Percentiles rank a stretch among this genome's conserved stretches.
phyloP scores from a whole-genome alignment of 2,113 vertebrate species.

The Trogon melanurus region DNA sequence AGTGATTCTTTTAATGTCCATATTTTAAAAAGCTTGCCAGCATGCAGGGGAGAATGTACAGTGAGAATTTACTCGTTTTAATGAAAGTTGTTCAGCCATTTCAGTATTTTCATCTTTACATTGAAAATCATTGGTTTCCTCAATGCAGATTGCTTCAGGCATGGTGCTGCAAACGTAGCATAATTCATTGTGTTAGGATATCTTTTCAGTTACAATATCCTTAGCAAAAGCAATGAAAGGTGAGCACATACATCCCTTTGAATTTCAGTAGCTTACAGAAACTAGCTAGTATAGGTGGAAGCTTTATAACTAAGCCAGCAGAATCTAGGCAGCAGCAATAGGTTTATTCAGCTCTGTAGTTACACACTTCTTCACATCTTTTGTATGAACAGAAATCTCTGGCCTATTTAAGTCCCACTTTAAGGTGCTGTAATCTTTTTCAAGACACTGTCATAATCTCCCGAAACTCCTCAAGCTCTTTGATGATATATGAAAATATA shows the following conservation, averaged over 20 bases:
- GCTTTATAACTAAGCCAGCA: constrained; percentile 56
- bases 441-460: constrained; percentile 46
- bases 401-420: constrained; percentile 53
- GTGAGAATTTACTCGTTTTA: constrained; percentile 38
- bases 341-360: constrained; percentile 41
- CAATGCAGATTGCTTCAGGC: constrained; percentile 42
- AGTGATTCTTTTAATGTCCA: not conserved
- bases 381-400: constrained; percentile 46
- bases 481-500: constrained; percentile 41
- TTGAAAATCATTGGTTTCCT: constrained; percentile 24
- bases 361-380: not conserved
- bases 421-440: constrained; percentile 42
- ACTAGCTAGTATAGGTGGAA: constrained; percentile 32
- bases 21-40: constrained; percentile 17
- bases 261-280: constrained; percentile 51
- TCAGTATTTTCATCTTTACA: constrained; percentile 48
- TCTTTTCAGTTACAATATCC: constrained; percentile 44
- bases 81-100: constrained; percentile 28
- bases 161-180: not conserved
- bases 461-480: constrained; percentile 9
- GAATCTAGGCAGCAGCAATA: constrained; percentile 26
- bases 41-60: not conserved
- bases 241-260: constrained; percentile 23
- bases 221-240: constrained; percentile 58
- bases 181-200: constrained; percentile 36